These are phyloP conservation scores for Kryphioiulus occultus DNA, from an alignment of 2,888 invertebrate genomes.

Conservation along the genomic window DNA sequence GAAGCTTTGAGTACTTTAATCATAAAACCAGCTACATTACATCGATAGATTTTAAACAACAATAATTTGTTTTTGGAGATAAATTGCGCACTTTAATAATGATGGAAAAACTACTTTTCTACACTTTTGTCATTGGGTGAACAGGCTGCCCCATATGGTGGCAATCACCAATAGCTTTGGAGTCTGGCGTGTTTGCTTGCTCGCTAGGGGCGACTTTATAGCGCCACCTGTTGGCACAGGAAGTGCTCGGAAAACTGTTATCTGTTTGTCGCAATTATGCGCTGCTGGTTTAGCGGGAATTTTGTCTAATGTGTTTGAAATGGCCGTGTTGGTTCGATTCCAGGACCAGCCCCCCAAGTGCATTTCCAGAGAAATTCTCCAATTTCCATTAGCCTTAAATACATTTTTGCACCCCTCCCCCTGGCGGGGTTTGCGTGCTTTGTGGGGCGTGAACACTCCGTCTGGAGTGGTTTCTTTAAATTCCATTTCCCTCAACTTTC, in stretches of 20 bases:
- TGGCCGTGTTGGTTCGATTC: not conserved
- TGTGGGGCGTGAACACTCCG: not conserved
- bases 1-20: too few species aligned
- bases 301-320: not conserved
- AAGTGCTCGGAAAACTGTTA: not conserved
- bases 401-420: not conserved
- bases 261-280: not conserved
- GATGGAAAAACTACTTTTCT: too few species aligned
- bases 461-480: not conserved
- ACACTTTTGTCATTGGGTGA: too few species aligned
- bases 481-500: not conserved
- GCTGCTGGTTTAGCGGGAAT: not conserved
- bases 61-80: too few species aligned
- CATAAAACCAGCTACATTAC: too few species aligned
- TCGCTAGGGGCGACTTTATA: not conserved
- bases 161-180: not conserved
- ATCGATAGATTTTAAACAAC: too few species aligned
- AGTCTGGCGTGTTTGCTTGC: not conserved
- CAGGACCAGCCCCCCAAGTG: not conserved
- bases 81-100: too few species aligned
- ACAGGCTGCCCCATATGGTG: not conserved
- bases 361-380: constrained; percentile 17
- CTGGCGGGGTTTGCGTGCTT: not conserved
- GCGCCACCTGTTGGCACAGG: not conserved
- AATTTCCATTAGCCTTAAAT: constrained; percentile 1